Base-by-base conservation (phyloP, 2,888 invertebrate genomes). In the Ligdia adustata region DNA sequence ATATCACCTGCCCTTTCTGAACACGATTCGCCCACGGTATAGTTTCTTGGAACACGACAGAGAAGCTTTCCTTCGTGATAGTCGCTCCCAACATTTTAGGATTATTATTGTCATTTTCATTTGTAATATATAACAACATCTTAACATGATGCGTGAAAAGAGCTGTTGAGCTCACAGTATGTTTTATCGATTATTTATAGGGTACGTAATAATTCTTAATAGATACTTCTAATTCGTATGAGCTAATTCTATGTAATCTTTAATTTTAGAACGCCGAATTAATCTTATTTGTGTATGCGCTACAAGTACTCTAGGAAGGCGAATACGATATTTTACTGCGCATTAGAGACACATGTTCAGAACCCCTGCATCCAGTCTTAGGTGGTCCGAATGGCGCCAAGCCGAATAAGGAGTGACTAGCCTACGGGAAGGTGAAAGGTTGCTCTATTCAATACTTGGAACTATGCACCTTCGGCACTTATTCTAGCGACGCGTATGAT, bases 401-500 rank as follows among this genome's bases (percentile, higher is more conserved):
- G 42, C 73, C 73, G 27, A 75, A 75, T 74, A 77, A 67, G 76
- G 75, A 53, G 40, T 38, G 56, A 28, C 57, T 43, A 62, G 66
- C 63, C 60, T 57, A 55, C 58, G 60, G 66, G 61, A 62, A 78
- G 82, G 82, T 82, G 80, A 84, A 82, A 83, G 82, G 82, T 81
- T 72, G 66, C 55, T 52, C 49, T 58, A 66, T 61, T 65, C 62
- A 59, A 59, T 62, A 57, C 63, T 64, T 27, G 35, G 47, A 44
- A 29, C 44, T 32, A 43, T 6, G 29, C 62, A 26, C 6, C 24
- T 37, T 11, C 12, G 29, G 3, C 6, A 9, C 14, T 40, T n/a
- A n/a, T n/a, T 18, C 18, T 18, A 5, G 18, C 18, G 1, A 4
- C 18, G 6, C 18, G 52, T 66, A 55, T 62, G n/a, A 48, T 60